These are phyloP conservation scores for Nycticebus coucang DNA, from an alignment of 2,113 vertebrate genomes.

Conservation along the genomic window DNA sequence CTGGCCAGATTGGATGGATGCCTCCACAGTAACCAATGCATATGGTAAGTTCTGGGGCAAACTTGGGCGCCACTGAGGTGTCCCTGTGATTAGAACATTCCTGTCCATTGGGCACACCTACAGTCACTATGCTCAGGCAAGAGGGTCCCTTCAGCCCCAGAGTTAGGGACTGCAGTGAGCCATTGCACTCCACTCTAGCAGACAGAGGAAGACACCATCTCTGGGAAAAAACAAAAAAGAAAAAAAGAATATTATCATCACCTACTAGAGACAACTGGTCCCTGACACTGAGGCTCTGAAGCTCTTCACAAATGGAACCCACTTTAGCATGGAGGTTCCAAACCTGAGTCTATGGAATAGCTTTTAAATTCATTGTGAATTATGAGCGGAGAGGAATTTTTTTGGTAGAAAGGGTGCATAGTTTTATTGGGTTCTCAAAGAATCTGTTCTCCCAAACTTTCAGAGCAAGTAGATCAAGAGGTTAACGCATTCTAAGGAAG, in stretches of 20 bases:
- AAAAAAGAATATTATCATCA: no score
- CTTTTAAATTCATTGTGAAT: neutral
- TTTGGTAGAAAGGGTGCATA: neutral
- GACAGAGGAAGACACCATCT: no score
- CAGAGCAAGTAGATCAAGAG: conserved; percentile 41
- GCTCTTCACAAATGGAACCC: neutral
- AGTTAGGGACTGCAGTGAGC: no score
- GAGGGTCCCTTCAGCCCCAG: no score
- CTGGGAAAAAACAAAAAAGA: no score
- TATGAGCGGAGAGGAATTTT: neutral
- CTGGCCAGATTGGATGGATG: fast-evolving
- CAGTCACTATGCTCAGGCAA: no score
- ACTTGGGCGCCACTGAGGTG: neutral
- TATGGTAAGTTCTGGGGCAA: neutral
- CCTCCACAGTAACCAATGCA: neutral
- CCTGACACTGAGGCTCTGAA: neutral
- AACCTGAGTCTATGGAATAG: neutral
- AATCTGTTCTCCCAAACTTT: neutral
- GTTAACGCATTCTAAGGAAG: conserved; percentile 41
- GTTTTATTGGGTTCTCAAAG: neutral
- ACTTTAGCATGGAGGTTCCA: neutral
- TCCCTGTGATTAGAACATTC: neutral
- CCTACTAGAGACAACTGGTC: neutral
- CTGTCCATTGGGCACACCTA: no score
- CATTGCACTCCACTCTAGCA: no score